A percentile compares a stretch with the other conserved stretches of the same genome.
Evolutionary conservation across 2,113 vertebrate genomes (phyloP).

Genomic region (Mirza zaza): DNA sequence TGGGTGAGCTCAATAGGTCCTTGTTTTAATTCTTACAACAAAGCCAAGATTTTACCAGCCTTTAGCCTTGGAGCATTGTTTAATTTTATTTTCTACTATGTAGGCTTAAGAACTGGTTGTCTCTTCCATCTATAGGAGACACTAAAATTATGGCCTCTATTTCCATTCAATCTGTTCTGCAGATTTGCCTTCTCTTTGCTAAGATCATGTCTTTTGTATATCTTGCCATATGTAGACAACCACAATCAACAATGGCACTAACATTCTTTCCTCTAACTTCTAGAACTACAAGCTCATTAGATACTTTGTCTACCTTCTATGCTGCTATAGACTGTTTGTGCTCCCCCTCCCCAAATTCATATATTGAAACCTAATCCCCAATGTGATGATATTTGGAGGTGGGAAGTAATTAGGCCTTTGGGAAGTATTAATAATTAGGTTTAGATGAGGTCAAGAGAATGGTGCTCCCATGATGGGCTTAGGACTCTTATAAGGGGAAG

Average conservation of each 20-base stretch:
- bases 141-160: not conserved
- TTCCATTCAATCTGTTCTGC: not conserved
- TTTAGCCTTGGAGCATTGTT: not conserved
- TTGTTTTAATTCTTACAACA: not conserved
- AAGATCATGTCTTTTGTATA: not conserved
- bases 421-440: not conserved
- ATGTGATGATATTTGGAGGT: not conserved
- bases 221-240: not conserved
- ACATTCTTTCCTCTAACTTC: not conserved
- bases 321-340: not conserved
- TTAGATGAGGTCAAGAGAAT: not conserved
- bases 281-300: not conserved
- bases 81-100: not conserved
- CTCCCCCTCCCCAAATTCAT: not conserved
- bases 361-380: not conserved
- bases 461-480: not conserved
- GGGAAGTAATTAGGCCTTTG: not conserved
- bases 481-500: not conserved
- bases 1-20: not conserved
- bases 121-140: not conserved
- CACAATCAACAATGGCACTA: not conserved
- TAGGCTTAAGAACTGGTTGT: not conserved
- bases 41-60: not conserved
- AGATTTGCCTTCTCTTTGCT: not conserved
- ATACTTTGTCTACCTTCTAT: not conserved